phyloP scores from a whole-genome alignment of 2,797 vertebrate genomes.

The Cirrhinus molitorella region DNA sequence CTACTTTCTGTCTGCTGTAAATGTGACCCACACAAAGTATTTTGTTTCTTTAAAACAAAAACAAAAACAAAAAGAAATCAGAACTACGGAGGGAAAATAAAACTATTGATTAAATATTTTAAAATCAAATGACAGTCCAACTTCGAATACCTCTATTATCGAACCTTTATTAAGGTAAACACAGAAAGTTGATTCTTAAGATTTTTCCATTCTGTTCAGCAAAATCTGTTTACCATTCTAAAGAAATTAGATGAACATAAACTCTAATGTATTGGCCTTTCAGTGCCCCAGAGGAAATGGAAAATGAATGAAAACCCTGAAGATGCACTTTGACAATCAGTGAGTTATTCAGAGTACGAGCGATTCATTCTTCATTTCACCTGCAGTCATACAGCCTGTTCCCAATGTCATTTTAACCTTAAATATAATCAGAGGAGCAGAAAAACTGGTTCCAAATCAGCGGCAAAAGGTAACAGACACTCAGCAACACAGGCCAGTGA shows the following conservation, averaged over 20 bases:
- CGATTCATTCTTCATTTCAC: slow-evolving; percentile 14
- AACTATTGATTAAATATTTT: neutral
- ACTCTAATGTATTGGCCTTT: slow-evolving; percentile 11
- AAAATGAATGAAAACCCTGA: slow-evolving; percentile 4
- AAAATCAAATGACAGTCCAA: neutral
- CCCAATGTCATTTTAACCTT: slow-evolving; percentile 24
- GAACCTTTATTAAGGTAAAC: too few species aligned
- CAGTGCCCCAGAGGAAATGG: slow-evolving; percentile 11
- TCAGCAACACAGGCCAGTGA: slow-evolving; percentile 30
- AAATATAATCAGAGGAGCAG: slow-evolving; percentile 28
- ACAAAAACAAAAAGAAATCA: too few species aligned
- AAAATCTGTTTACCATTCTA: slow-evolving; percentile 21
- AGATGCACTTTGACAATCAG: slow-evolving; percentile 20
- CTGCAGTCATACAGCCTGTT: neutral
- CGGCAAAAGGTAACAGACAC: slow-evolving; percentile 29
- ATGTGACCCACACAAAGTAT: too few species aligned
- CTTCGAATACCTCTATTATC: neutral
- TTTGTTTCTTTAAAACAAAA: too few species aligned
- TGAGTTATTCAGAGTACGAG: neutral
- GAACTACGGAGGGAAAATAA: neutral
- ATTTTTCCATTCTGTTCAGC: neutral
- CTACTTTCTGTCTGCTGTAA: neutral
- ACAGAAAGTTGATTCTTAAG: neutral
- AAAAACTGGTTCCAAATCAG: slow-evolving; percentile 35
- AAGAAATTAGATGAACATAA: slow-evolving; percentile 22